Conservation (phyloP, 1,140 invertebrate species). For the Macrobrachium rosenbergii region DNA sequence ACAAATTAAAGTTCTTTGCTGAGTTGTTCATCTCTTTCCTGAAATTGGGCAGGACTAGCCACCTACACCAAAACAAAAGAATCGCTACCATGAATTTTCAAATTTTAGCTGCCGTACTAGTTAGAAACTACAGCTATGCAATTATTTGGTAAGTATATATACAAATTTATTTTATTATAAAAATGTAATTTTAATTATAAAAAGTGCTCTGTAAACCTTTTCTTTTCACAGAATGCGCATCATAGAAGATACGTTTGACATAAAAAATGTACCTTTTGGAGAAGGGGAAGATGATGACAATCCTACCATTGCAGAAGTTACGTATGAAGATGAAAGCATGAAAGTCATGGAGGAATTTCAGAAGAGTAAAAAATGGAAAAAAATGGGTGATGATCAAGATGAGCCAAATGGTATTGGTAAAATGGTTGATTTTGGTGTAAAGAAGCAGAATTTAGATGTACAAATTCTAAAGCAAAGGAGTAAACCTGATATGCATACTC, state of each 20-base stretch:
- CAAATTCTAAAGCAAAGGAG: neutral
- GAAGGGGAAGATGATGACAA: constrained; percentile 83
- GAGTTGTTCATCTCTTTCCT: too few relatives aligned
- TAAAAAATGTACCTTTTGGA: constrained; percentile 76
- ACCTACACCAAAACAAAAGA: too few relatives aligned
- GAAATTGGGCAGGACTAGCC: too few relatives aligned
- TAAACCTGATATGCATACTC: too few relatives aligned
- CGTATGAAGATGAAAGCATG: constrained; percentile 85
- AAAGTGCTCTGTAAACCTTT: constrained; percentile 40
- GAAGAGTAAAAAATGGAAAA: constrained; percentile 78
- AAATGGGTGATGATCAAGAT: constrained; percentile 73
- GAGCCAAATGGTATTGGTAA: too few relatives aligned
- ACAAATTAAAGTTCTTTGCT: too few relatives aligned
- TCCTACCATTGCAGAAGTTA: constrained; percentile 89
- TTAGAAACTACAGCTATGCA: too few relatives aligned
- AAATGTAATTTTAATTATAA: neutral
- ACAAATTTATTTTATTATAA: neutral
- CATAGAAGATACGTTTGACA: constrained; percentile 88
- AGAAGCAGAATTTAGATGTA: neutral
- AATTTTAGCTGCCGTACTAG: too few relatives aligned
- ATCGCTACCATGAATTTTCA: too few relatives aligned
- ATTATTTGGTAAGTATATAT: too few relatives aligned
- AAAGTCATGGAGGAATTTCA: constrained; percentile 77
- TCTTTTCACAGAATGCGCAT: constrained; percentile 82
- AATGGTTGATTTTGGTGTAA: neutral